Evolutionary conservation across 1,140 invertebrate species (phyloP), one percentile per base, ranked within the genome.

Genomic region (Atta texana): DNA sequence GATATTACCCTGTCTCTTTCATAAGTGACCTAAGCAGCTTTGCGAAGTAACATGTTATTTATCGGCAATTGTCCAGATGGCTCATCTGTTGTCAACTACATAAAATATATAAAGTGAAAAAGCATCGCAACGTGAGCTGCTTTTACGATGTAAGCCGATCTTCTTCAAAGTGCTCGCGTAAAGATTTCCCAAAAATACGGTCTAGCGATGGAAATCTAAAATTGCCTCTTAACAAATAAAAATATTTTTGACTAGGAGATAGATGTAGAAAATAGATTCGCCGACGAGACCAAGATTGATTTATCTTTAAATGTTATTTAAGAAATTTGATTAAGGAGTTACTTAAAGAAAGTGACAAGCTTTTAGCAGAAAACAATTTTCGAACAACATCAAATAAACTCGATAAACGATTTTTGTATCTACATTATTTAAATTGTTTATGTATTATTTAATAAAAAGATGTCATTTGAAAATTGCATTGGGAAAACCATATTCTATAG

Each of bases 1-100:
- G 12, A 55, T 34, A 55, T 68, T 68, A 53, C 14, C 44, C 63
- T 63, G 53, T 53, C 49, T 71, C 7, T 24, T 31, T 59, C 12
- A 31, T 28, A n/a, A 31, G 28, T 71, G 21, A 39, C 68, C 24
- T 28, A 44, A 72, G 68, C 53, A n/a, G 78, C 53, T 63, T 74
- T 82, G 53, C 49, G 16, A 68, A 66, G 44, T 53, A 81, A 71
- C 51, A 16, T 28, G 55, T 82, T 82, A 82, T 74, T 82, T 82
- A 82, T 82, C 68, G 68, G 55, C 24, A 82, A 74, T 68, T 49
- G 53, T 81, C 66, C 51, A 72, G 31, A 16, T 53, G 64, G 53
- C 66, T 71, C 34, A 69, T 51, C 51, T 34, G 34, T 72, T 53
- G 21, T 81, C 78, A 53, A 55, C 34, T 71, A 55, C 18, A 72